Conservation (phyloP, 2,113 vertebrate species). For the Apus apus region DNA sequence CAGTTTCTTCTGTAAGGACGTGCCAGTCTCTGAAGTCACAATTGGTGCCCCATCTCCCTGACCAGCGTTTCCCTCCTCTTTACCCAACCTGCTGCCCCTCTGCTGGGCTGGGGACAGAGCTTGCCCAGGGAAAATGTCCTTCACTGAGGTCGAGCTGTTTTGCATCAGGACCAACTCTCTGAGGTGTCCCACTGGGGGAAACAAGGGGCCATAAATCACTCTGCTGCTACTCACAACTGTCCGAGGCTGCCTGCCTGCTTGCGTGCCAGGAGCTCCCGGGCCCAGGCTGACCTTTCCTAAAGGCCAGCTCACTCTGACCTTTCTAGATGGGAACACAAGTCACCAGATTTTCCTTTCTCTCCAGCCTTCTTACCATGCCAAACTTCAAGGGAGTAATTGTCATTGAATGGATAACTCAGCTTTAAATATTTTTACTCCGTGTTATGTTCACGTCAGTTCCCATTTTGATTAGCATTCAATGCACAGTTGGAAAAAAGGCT, state of each 20-base stretch:
- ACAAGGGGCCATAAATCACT: neutral
- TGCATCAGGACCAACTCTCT: neutral
- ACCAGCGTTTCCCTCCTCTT: fast-evolving
- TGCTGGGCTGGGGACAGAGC: neutral
- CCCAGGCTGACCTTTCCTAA: neutral
- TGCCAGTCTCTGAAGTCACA: neutral
- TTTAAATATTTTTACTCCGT: neutral
- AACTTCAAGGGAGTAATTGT: neutral
- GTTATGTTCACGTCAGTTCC: fast-evolving
- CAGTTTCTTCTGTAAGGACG: fast-evolving
- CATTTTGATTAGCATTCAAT: neutral
- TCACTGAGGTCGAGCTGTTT: neutral
- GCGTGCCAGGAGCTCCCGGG: neutral
- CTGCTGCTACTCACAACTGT: neutral
- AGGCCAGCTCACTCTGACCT: neutral
- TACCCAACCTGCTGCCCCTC: neutral
- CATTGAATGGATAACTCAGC: neutral
- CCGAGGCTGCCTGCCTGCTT: neutral
- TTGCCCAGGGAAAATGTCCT: fast-evolving
- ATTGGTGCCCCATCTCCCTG: neutral
- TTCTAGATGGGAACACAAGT: neutral
- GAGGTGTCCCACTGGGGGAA: neutral
- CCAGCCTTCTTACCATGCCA: neutral
- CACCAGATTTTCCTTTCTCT: neutral
- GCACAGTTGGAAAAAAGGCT: neutral